phyloP scores from a whole-genome alignment of 2,113 vertebrate species.

The Neogale vison region DNA sequence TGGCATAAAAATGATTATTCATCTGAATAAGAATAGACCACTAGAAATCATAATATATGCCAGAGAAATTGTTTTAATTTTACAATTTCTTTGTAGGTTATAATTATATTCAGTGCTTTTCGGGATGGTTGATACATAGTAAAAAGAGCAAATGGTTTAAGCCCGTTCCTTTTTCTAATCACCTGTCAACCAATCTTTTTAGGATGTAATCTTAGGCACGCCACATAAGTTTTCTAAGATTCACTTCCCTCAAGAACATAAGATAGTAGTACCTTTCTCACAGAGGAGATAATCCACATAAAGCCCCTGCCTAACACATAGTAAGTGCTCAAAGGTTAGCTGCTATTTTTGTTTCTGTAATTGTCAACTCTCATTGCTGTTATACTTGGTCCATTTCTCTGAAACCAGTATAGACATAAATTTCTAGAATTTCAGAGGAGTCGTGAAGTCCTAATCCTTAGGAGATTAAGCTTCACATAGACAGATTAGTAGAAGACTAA shows the following conservation, averaged over 20 bases:
- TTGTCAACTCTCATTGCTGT: not conserved
- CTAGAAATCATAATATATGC: constrained; percentile 3
- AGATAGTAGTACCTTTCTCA: not conserved
- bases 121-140: not conserved
- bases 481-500: not conserved
- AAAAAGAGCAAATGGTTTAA: constrained; percentile 35
- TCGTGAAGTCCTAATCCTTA: constrained; percentile 21
- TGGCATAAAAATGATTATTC: constrained; percentile 7
- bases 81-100: constrained; percentile 42
- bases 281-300: not conserved
- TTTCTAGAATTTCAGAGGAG: constrained; percentile 1
- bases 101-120: constrained; percentile 42
- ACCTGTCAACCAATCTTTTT: not conserved
- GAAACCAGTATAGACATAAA: not conserved
- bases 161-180: not conserved
- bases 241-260: constrained; percentile 1
- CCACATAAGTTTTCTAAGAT: not conserved
- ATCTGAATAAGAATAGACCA: constrained; percentile 18
- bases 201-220: not conserved
- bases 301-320: not conserved
- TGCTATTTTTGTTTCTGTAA: constrained; percentile 28
- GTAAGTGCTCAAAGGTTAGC: not conserved
- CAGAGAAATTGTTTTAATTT: constrained; percentile 46
- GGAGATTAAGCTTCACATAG: not conserved
- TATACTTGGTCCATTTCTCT: not conserved